A percentile compares a stretch with the other conserved stretches of the same genome.
Evolutionary conservation across 2,113 vertebrate genomes (phyloP).

Genomic region (Xenopus tropicalis): DNA sequence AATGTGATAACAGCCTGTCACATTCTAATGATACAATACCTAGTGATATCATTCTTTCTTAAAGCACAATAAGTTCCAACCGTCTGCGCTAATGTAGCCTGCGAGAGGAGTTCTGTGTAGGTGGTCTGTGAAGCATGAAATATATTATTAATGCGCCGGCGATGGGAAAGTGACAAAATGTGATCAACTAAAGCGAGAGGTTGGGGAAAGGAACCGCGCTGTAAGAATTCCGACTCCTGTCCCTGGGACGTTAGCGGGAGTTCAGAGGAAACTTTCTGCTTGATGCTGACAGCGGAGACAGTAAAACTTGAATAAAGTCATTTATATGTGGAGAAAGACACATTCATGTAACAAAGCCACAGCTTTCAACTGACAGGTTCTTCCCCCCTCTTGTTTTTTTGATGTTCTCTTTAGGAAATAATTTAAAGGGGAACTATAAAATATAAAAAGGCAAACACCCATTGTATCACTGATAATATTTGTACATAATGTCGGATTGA

Average conservation of each 20-base stretch:
- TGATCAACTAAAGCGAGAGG: constrained; percentile 5
- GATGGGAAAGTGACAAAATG: constrained; percentile 20
- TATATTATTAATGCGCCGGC: constrained; percentile 10
- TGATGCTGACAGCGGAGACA: constrained; percentile 4
- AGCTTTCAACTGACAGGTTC: neutral
- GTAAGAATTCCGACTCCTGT: neutral
- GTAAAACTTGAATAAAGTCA: neutral
- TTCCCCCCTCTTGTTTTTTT: too few species aligned
- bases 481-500: too few species aligned
- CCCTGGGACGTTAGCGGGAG: neutral
- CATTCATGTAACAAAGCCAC: neutral
- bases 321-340: neutral
- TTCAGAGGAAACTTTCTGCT: constrained; percentile 3
- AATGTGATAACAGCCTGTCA: neutral
- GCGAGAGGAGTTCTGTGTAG: constrained; percentile 11
- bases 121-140: constrained; percentile 26
- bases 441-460: too few species aligned
- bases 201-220: neutral
- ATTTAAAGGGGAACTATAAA: too few species aligned
- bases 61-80: neutral
- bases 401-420: too few species aligned
- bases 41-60: constrained; percentile 7
- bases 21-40: constrained; percentile 2
- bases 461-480: too few species aligned
- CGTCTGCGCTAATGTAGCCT: neutral